Conservation (phyloP, 1,140 invertebrate genomes). For the Trachymyrmex cornetzi region DNA sequence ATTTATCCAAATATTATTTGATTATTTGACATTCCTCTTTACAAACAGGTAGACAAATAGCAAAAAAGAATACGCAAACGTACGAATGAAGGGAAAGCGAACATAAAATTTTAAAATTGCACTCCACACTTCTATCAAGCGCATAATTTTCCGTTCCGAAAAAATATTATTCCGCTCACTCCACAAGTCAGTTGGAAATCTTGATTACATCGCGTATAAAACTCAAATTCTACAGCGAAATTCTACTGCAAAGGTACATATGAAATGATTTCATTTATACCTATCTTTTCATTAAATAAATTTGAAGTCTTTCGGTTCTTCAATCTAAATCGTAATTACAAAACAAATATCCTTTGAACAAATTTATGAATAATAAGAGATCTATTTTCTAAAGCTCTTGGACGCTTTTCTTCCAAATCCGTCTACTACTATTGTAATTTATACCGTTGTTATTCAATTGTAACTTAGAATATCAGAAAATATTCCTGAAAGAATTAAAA, state of each 20-base stretch:
- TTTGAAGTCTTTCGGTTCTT: neutral
- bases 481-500: neutral
- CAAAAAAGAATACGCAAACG: slow-evolving; percentile 47
- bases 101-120: slow-evolving; percentile 48
- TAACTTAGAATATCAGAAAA: neutral
- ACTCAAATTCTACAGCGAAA: slow-evolving; percentile 21
- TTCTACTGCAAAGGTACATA: slow-evolving; percentile 3
- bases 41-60: neutral
- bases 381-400: neutral
- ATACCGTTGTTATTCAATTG: neutral
- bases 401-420: neutral
- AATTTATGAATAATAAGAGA: slow-evolving; percentile 10
- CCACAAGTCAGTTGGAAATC: slow-evolving; percentile 39
- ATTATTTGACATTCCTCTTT: slow-evolving; percentile 1
- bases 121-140: slow-evolving; percentile 37
- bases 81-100: neutral
- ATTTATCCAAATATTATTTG: slow-evolving; percentile 30
- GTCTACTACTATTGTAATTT: neutral
- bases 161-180: slow-evolving; percentile 55
- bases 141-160: slow-evolving; percentile 50
- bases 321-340: slow-evolving; percentile 24
- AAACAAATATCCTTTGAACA: neutral
- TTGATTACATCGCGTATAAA: slow-evolving; percentile 53
- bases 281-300: slow-evolving; percentile 28
- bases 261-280: slow-evolving; percentile 32